These are phyloP conservation scores for Drosophila burlai DNA, from an alignment of 1,140 invertebrate species.

Conservation along the genomic window DNA sequence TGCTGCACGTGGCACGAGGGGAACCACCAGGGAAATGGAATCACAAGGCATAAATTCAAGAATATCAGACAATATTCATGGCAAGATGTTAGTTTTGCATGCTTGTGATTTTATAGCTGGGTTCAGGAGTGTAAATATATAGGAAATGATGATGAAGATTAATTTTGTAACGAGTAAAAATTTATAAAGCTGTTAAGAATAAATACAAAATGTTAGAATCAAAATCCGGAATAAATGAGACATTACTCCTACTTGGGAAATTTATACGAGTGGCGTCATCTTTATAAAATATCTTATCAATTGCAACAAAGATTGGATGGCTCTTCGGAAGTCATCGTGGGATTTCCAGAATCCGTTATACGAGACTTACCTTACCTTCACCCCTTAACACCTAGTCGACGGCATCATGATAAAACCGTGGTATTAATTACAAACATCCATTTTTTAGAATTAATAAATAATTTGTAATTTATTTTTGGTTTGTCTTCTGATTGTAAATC, in stretches of 20 bases:
- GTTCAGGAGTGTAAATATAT: neutral
- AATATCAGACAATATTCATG: neutral
- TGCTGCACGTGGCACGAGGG: neutral
- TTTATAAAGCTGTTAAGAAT: too few relatives aligned
- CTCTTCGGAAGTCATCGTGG: neutral
- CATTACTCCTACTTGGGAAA: too few relatives aligned
- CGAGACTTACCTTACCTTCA: neutral
- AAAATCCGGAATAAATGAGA: too few relatives aligned
- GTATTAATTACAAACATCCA: neutral
- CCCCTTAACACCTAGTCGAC: too few relatives aligned
- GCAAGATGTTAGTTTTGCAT: neutral
- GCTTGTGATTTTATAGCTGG: neutral
- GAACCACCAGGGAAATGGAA: neutral
- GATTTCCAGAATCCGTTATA: neutral
- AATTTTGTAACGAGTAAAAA: neutral
- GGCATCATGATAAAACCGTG: neutral
- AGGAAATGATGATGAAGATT: neutral
- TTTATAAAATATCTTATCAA: neutral
- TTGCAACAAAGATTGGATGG: neutral
- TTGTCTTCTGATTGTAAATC: neutral
- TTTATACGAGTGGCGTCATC: too few relatives aligned
- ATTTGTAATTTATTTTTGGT: neutral
- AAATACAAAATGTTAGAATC: too few relatives aligned
- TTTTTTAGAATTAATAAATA: neutral
- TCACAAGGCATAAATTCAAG: constrained; percentile 4